Evolutionary conservation across 2,797 vertebrate species (phyloP).

Genomic region (Gobio occitaniae): DNA sequence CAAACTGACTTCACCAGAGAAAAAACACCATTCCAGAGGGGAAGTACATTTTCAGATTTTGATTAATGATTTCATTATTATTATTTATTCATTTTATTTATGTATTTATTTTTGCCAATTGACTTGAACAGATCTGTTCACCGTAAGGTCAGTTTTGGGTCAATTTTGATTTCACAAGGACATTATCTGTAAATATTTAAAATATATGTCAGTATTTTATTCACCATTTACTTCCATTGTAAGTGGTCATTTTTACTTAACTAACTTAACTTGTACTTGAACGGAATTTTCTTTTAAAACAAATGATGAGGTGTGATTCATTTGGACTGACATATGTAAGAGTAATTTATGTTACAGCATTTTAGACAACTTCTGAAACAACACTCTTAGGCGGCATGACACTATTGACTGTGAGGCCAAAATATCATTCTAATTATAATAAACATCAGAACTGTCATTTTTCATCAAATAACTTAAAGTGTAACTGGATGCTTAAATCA

Average conservation of each 20-base stretch:
- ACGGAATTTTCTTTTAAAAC: neutral
- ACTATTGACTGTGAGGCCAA: neutral
- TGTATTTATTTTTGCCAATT: too few species aligned
- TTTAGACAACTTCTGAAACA: neutral
- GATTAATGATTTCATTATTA: too few species aligned
- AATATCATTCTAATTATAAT: neutral
- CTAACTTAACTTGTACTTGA: neutral
- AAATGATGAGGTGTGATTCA: neutral
- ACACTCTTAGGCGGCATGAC: neutral
- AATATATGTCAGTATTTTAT: neutral
- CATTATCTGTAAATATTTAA: neutral
- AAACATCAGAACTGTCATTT: slow-evolving; percentile 11
- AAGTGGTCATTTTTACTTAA: neutral
- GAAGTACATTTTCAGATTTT: too few species aligned
- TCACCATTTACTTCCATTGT: neutral
- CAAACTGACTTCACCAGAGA: neutral
- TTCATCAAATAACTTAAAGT: neutral
- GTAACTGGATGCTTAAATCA: neutral
- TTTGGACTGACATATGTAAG: too few species aligned
- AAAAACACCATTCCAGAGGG: neutral
- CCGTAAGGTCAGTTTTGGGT: neutral
- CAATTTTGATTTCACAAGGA: neutral
- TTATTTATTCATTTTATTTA: too few species aligned
- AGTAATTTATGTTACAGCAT: too few species aligned
- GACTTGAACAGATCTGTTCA: too few species aligned